A percentile compares a stretch with the other conserved stretches of the same genome.
These are phyloP conservation scores for Taenaris catops DNA, from an alignment of 2,888 invertebrate species.

Conservation along the genomic window DNA sequence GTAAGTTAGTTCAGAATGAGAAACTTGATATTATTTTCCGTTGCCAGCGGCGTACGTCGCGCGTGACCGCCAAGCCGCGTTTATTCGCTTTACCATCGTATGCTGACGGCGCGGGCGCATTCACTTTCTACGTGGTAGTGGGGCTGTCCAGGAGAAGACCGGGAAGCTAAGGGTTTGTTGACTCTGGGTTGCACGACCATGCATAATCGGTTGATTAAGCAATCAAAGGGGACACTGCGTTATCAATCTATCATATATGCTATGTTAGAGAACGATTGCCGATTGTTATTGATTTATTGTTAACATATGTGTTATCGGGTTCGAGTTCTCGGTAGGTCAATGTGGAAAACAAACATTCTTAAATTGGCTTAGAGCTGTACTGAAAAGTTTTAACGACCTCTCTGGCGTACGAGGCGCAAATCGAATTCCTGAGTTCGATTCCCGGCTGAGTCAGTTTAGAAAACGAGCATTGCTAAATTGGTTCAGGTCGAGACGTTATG, in stretches of 20 bases:
- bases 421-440: no score
- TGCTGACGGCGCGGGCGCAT: constrained; percentile 45
- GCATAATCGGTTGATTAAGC: constrained; percentile 18
- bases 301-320: no score
- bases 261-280: constrained; percentile 1
- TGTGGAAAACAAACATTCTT: no score
- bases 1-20: constrained; percentile 33
- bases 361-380: no score
- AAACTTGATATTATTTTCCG: constrained; percentile 30
- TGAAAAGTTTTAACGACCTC: not conserved
- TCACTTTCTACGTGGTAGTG: constrained; percentile 77
- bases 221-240: constrained; percentile 16
- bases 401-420: no score
- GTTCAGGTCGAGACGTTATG: no score
- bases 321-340: not conserved
- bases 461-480: no score
- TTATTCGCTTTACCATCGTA: constrained; percentile 40
- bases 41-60: constrained; percentile 62
- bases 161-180: constrained; percentile 69
- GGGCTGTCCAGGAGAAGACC: constrained; percentile 50
- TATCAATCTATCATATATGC: constrained; percentile 7
- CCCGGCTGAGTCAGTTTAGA: no score
- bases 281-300: no score
- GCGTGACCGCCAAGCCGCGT: constrained; percentile 62
- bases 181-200: constrained; percentile 33